Evolutionary conservation across 2,888 invertebrate species (phyloP), one percentile per base, ranked within the genome.

Genomic region (Rhimphoctona megacephalus): DNA sequence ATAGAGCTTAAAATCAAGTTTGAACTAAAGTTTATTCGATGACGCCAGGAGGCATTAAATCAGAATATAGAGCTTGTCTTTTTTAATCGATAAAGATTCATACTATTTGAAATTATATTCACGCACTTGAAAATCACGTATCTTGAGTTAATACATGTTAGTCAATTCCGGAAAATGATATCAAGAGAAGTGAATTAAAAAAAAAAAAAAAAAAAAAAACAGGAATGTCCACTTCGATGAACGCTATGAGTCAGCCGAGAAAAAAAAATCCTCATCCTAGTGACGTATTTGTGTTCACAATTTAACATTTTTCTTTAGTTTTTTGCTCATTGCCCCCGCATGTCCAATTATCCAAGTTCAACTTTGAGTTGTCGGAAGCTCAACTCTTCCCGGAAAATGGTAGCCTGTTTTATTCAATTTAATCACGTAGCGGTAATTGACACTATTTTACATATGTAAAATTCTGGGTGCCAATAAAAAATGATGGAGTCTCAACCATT

Each of bases 341-440:
- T 17, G 33, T 66, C 36, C 30, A 39, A n/a, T n/a, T n/a, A n/a
- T n/a, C n/a, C n/a, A n/a, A 36, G 19, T 43, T 33, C 14, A 43
- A 33, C 17, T 72, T 61, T 6, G n/a, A 66, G 57, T 73, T 17
- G 9, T 66, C 30, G 43, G 52, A 30, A n/a, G 19, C 33, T 80
- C 36, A 52, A 39, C 36, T n/a, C 22, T 69, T 64, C 64, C n/a
- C 14, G 69, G 14, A 61, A 78, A 43, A 43, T 36, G 1, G 30
- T 6, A 6, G 14, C 43, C 43, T 64, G 25, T 72, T 80, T 83
- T 70, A 69, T 79, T 78, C 22, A 64, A 76, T 72, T 46, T 7
- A 30, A 79, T 64, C 76, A 80, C 76, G 66, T 76, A 36, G 49
- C n/a, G 39, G 11, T 46, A 80, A 83, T 80, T 83, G 70, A 80